These are phyloP conservation scores for Serripes groenlandicus DNA, from an alignment of 2,888 invertebrate species.

Conservation along the genomic window DNA sequence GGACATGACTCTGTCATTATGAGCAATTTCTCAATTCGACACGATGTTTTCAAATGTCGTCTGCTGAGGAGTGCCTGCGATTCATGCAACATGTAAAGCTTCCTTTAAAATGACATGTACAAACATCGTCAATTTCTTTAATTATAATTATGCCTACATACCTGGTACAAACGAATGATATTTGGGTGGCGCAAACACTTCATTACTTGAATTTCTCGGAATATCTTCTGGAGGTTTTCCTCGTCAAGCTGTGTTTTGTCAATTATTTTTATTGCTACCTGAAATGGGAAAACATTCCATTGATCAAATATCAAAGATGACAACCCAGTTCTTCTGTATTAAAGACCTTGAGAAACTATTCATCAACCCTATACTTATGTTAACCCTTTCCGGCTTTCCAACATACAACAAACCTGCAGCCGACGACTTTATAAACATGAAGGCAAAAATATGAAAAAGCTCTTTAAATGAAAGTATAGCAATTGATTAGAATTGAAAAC, in stretches of 20 bases:
- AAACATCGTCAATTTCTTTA: too few relatives aligned
- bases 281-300: too few relatives aligned
- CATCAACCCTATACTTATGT: too few relatives aligned
- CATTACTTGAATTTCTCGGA: constrained; percentile 88
- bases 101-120: not conserved
- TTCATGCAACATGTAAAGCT: not conserved
- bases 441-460: too few relatives aligned
- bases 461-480: too few relatives aligned
- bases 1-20: too few relatives aligned
- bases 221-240: constrained; percentile 88
- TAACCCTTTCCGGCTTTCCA: too few relatives aligned
- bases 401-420: too few relatives aligned
- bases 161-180: constrained; percentile 88
- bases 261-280: constrained; percentile 89
- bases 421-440: too few relatives aligned
- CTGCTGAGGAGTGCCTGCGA: not conserved
- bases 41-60: not conserved
- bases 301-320: not conserved
- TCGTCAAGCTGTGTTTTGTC: constrained; percentile 88
- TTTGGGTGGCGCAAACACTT: constrained; percentile 87
- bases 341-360: too few relatives aligned
- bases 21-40: not conserved
- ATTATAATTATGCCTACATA: too few relatives aligned
- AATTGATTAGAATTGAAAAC: too few relatives aligned
- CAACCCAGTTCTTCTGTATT: not conserved